Evolutionary conservation across 1,140 invertebrate species (phyloP).

Genomic region (Leptoteleia sp.): DNA sequence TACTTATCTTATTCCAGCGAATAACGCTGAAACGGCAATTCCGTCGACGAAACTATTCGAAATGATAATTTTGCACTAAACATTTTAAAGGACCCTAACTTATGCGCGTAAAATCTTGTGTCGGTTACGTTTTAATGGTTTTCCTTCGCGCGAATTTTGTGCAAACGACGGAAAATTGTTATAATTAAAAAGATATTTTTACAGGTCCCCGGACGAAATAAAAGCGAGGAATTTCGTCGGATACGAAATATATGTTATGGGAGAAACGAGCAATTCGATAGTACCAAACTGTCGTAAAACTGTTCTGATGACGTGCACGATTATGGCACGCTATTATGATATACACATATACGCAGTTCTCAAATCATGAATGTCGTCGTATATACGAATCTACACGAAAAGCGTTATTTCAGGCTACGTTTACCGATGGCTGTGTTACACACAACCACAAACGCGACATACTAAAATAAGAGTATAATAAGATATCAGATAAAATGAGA

Average conservation of each 20-base stretch:
- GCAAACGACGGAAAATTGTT: conserved; percentile 13
- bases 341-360: conserved; percentile 55
- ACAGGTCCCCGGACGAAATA: conserved; percentile 11
- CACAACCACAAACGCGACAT: conserved; percentile 42
- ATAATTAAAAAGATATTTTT: conserved; percentile 23
- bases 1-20: too few species aligned
- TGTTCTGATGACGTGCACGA: conserved; percentile 54
- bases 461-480: conserved; percentile 70
- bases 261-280: conserved; percentile 55
- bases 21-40: too few species aligned
- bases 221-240: conserved; percentile 36
- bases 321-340: conserved; percentile 65
- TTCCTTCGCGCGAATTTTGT: neutral
- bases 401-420: too few species aligned
- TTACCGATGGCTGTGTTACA: conserved; percentile 33
- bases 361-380: conserved; percentile 48
- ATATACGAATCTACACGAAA: conserved; percentile 57
- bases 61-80: too few species aligned
- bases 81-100: neutral
- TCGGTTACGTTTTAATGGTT: conserved; percentile 1
- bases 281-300: conserved; percentile 65
- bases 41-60: too few species aligned
- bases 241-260: conserved; percentile 50
- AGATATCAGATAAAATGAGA: conserved; percentile 70
- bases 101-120: neutral